A percentile compares a stretch with the other conserved stretches of the same genome.
phyloP scores from a whole-genome alignment of 2,113 vertebrate species.

The Atrichornis clamosus region DNA sequence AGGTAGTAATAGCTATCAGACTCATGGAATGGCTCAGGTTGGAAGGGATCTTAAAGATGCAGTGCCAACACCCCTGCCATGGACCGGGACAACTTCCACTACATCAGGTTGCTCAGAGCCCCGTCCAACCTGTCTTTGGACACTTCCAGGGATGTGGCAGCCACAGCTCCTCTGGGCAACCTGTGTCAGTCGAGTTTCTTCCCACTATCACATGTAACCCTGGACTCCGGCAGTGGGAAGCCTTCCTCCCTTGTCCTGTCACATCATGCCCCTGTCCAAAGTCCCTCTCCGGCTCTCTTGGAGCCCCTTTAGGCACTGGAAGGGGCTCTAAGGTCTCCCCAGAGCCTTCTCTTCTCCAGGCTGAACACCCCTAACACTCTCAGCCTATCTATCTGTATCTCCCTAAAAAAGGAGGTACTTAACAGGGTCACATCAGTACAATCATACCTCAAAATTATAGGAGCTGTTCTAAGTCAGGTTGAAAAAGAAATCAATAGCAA shows the following conservation, averaged over 20 bases:
- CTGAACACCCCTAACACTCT: neutral
- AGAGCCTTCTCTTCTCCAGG: neutral
- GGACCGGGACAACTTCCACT: too few species aligned
- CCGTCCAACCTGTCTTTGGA: accelerated
- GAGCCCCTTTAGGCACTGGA: neutral
- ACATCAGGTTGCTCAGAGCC: neutral
- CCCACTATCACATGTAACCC: neutral
- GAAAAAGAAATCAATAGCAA: constrained; percentile 16
- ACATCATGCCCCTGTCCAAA: neutral
- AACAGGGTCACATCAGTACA: neutral
- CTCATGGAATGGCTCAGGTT: neutral
- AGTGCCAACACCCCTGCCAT: accelerated
- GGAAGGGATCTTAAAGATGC: neutral
- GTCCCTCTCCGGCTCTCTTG: neutral
- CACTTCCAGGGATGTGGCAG: neutral
- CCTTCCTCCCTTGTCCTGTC: too few species aligned
- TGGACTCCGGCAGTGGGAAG: neutral
- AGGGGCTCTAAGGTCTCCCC: neutral
- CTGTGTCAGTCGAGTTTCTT: neutral
- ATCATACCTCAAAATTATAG: neutral
- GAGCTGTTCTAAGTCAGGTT: neutral
- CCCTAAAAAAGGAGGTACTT: neutral
- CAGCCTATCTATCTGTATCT: neutral
- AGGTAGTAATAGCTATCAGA: neutral
- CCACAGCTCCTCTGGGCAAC: neutral